Conservation (phyloP, 1,140 invertebrate species). For the Proctacanthus coquilletti region DNA sequence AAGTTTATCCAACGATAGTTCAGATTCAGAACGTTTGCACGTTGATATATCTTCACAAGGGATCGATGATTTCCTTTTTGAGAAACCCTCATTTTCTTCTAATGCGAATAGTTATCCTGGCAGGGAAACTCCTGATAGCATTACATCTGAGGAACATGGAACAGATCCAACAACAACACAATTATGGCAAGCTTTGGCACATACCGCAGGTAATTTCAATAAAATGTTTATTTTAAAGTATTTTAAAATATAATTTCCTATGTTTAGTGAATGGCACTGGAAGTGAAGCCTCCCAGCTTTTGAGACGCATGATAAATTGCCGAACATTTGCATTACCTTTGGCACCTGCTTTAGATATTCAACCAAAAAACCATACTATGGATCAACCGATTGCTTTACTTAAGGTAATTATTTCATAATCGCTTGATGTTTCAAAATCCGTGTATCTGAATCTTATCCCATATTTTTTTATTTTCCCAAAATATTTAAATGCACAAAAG, state of each 20-base stretch:
- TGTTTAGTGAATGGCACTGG: conserved; percentile 11
- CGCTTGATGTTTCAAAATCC: conserved; percentile 9
- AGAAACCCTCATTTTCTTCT: neutral
- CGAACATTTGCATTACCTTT: conserved; percentile 50
- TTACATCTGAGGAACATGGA: conserved; percentile 35
- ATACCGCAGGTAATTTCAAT: conserved; percentile 29
- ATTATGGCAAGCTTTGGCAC: conserved; percentile 37
- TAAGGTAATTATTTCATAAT: conserved; percentile 14
- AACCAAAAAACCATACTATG: conserved; percentile 17
- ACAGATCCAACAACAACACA: conserved; percentile 40
- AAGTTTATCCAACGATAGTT: conserved; percentile 20
- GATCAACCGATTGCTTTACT: conserved; percentile 25
- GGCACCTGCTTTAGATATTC: conserved; percentile 26
- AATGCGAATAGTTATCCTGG: neutral
- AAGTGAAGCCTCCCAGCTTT: conserved; percentile 53
- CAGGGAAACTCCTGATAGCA: conserved; percentile 32
- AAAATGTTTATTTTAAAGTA: neutral
- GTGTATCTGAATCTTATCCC: conserved; percentile 16
- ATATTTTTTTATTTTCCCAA: neutral
- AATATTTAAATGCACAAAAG: neutral
- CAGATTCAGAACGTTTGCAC: conserved; percentile 15
- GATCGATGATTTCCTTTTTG: conserved; percentile 1
- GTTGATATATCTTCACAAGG: conserved; percentile 9
- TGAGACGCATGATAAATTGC: conserved; percentile 55
- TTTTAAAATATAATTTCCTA: neutral